phyloP scores from a whole-genome alignment of 2,797 vertebrate species.

The Acrocephalus scirpaceus region DNA sequence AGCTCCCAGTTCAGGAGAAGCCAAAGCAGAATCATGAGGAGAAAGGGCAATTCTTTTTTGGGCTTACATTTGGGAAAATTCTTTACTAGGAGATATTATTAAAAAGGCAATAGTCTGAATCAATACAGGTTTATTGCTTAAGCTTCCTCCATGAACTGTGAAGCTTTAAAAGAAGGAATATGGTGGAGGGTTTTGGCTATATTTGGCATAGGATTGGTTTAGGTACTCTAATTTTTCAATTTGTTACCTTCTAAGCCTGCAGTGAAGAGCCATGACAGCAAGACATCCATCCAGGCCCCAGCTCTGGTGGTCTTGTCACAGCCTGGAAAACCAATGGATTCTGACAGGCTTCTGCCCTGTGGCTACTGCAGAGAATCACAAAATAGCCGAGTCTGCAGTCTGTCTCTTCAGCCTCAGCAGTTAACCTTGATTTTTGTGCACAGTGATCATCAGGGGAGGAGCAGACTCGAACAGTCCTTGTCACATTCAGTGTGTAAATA shows the following conservation, averaged over 20 bases:
- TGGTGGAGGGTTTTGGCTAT: neutral
- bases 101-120: neutral
- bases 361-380: neutral
- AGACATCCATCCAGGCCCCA: conserved; percentile 17
- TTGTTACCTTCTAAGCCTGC: neutral
- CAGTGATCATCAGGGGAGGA: neutral
- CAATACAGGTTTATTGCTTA: neutral
- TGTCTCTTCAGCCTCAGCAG: conserved; percentile 39
- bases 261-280: conserved; percentile 40
- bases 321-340: conserved; percentile 33
- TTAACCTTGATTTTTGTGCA: conserved; percentile 59
- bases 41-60: neutral
- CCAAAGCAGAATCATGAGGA: neutral
- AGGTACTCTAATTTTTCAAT: neutral
- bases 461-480: neutral
- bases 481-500: neutral
- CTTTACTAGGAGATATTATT: neutral
- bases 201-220: neutral
- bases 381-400: conserved; percentile 62
- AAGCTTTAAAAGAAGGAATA: neutral
- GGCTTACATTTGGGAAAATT: neutral
- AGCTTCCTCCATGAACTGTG: neutral
- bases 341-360: conserved; percentile 71
- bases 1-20: neutral
- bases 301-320: conserved; percentile 38